Evolutionary conservation across 2,113 vertebrate species (phyloP), one percentile per base, ranked within the genome.

Genomic region (Scortum barcoo): DNA sequence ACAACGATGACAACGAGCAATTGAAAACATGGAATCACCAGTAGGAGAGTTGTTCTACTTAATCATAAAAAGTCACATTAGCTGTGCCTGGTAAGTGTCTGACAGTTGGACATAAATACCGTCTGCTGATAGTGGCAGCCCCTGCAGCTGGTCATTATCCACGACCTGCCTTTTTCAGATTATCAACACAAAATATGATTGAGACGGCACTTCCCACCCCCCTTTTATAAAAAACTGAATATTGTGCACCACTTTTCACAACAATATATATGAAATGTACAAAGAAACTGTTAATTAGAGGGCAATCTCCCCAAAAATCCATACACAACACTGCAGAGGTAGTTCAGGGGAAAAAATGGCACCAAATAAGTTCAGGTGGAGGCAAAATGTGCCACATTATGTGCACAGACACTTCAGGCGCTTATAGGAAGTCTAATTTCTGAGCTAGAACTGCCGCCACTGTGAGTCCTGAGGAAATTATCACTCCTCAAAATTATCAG

Each of bases 71-170:
- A 68, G 71, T 28, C 36, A 67, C 80, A 61, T 74, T 36, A 68
- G 48, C 42, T 1, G 11, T 1, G 57, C 16, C 44, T 69, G 57
- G 12, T 53, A 2, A 56, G 74, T 57, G 74, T 69, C 28, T 75
- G 61, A 60, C 80, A 82, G 78, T 72, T 74, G 73, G 77, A 51
- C 33, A 62, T 70, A 67, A 79, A 81, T 16, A 71, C 67, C 24
- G 60, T 62, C 57, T 57, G 53, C 71, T 78, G 28, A 72, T 63
- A 28, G 54, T 10, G n/a, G 61, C 36, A 60, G 44, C 50, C 2
- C 65, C 36, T 66, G 70, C 74, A 66, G 68, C 78, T 77, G 81
- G 0, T 83, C 63, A 63, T 83, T 67, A 84, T 71, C 63, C 73
- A 66, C 30, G 3, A 36, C 48, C 53, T 67, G 56, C 28, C 28